These are phyloP conservation scores for Protobothrops flavoviridis DNA, from an alignment of 2,113 vertebrate genomes.

Conservation along the genomic window DNA sequence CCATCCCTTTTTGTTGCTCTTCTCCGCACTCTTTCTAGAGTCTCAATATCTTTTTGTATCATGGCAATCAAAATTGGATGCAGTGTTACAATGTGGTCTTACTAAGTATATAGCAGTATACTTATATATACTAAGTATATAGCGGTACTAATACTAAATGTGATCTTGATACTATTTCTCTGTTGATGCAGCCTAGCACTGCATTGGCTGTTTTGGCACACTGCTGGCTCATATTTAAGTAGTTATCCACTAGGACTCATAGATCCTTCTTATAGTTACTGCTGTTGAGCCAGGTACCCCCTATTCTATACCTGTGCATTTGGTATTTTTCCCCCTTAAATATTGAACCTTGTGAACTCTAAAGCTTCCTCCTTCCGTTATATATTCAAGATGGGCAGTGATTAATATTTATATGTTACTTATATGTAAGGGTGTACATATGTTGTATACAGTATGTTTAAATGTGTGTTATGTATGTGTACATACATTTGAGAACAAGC, in stretches of 20 bases:
- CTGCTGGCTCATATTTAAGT: not conserved
- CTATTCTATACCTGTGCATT: not conserved
- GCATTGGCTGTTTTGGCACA: not conserved
- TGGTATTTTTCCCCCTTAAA: not conserved
- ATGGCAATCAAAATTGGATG: not conserved
- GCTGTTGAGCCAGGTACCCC: not conserved
- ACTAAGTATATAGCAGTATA: not conserved
- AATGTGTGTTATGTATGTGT: no score
- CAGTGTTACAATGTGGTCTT: not conserved
- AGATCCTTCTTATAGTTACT: not conserved
- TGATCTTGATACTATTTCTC: not conserved
- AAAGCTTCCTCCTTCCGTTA: no score
- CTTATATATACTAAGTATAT: not conserved
- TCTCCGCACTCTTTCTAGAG: not conserved
- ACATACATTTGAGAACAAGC: no score
- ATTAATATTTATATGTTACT: no score
- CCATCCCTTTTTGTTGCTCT: not conserved
- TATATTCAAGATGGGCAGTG: no score
- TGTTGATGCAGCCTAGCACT: not conserved
- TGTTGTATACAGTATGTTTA: no score
- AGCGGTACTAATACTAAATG: not conserved
- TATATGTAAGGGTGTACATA: no score
- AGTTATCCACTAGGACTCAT: not conserved
- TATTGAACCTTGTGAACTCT: not conserved
- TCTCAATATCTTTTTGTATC: not conserved